These are phyloP conservation scores for Ptychoptera albimana DNA, from an alignment of 2,888 invertebrate species.

Conservation along the genomic window DNA sequence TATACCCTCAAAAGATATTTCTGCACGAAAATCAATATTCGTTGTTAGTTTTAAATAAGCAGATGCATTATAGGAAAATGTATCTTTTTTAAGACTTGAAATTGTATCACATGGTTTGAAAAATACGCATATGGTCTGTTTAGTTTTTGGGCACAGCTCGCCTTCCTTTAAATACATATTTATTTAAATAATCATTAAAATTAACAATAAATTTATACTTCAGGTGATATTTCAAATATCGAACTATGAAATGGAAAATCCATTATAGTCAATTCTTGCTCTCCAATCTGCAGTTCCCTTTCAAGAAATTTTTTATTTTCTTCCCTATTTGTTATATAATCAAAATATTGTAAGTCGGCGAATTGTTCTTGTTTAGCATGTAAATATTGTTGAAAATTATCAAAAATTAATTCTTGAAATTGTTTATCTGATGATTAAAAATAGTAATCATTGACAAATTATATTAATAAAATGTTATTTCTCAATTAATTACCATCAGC, in stretches of 20 bases:
- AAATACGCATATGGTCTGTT: background rate
- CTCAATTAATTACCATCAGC: too few species aligned
- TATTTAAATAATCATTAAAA: too few species aligned
- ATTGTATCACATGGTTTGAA: constrained; percentile 5
- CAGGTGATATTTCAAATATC: background rate
- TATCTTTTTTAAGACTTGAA: background rate
- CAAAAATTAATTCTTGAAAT: too few species aligned
- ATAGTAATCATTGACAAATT: too few species aligned
- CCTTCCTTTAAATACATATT: background rate
- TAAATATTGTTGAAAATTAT: too few species aligned
- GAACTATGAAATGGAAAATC: background rate
- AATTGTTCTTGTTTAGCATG: too few species aligned
- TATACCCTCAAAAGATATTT: constrained; percentile 11
- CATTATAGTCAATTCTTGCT: background rate
- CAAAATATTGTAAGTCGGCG: too few species aligned
- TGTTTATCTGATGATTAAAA: too few species aligned
- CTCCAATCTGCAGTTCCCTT: background rate
- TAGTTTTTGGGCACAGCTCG: background rate
- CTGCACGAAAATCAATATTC: constrained; percentile 1
- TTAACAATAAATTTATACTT: too few species aligned
- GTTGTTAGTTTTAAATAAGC: constrained; percentile 4
- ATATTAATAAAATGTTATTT: too few species aligned
- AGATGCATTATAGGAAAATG: background rate
- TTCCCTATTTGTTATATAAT: too few species aligned
- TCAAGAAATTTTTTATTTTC: background rate